Conservation (phyloP, 2,113 vertebrate genomes). For the Cinclus mexicanus region DNA sequence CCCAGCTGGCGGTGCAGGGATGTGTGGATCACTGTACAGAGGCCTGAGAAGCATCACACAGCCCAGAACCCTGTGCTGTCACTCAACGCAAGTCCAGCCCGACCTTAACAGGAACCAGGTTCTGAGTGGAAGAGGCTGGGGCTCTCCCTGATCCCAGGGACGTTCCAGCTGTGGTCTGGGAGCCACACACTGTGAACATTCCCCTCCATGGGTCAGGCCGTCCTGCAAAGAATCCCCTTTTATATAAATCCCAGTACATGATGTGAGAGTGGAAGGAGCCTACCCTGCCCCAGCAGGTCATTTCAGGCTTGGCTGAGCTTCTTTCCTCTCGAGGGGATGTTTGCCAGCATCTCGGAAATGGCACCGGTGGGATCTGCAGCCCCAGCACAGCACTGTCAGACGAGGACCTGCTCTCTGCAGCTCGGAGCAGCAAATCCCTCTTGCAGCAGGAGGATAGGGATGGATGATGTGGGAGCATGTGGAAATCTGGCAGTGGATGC, state of each 20-base stretch:
- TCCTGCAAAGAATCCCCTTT: neutral
- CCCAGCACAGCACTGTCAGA: neutral
- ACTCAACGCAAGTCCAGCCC: neutral
- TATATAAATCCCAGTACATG: neutral
- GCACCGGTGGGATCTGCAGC: neutral
- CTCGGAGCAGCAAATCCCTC: neutral
- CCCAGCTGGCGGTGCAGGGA: neutral
- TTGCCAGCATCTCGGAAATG: conserved; percentile 47
- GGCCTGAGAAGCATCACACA: neutral
- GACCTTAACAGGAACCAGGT: neutral
- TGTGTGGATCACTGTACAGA: neutral
- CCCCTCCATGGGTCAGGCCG: neutral
- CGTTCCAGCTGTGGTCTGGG: neutral
- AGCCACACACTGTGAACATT: fast-evolving
- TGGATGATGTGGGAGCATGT: neutral
- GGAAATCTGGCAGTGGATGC: neutral
- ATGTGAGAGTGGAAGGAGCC: neutral
- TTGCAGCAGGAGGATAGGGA: neutral
- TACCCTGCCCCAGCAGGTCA: neutral
- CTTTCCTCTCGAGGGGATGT: neutral
- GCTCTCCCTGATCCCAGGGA: fast-evolving
- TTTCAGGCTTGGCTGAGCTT: conserved; percentile 36
- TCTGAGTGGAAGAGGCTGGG: neutral
- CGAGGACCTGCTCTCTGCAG: neutral
- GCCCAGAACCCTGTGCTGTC: neutral